Evolutionary conservation across 2,888 invertebrate genomes (phyloP).

Genomic region (Phaonia tiefii): DNA sequence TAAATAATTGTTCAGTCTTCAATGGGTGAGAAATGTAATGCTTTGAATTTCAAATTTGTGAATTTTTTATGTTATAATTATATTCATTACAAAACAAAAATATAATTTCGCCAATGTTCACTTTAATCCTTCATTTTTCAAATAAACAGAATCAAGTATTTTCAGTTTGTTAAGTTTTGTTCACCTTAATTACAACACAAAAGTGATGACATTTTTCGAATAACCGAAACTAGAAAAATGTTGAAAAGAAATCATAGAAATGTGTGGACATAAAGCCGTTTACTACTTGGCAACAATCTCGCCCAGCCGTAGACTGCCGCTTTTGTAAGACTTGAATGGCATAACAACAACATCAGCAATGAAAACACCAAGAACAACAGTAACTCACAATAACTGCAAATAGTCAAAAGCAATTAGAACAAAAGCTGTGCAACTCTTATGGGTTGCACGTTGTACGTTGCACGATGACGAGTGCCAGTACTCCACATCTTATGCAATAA

Average conservation of each 20-base stretch:
- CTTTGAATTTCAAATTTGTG: too few species aligned
- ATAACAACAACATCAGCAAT: not conserved
- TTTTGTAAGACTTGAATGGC: conserved; percentile 9
- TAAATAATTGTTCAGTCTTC: too few species aligned
- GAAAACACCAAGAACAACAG: conserved; percentile 9
- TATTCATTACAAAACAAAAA: too few species aligned
- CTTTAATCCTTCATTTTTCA: too few species aligned
- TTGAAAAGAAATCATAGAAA: not conserved
- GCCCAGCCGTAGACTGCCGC: not conserved
- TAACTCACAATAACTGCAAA: conserved; percentile 38
- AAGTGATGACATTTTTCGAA: conserved; percentile 29
- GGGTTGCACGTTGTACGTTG: not conserved
- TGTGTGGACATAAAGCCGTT: not conserved
- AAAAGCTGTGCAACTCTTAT: conserved; percentile 50
- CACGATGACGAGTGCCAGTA: too few species aligned
- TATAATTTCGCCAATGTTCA: too few species aligned
- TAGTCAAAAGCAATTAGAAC: conserved; percentile 66
- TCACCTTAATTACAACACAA: conserved; percentile 50
- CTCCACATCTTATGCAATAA: not conserved
- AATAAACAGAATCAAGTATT: too few species aligned
- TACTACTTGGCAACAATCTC: not conserved
- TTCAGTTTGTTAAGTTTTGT: too few species aligned
- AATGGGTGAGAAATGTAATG: too few species aligned
- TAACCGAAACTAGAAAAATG: not conserved
- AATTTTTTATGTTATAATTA: too few species aligned